These are phyloP conservation scores for Temnothorax nylanderi DNA, from an alignment of 1,140 invertebrate genomes.

Conservation along the genomic window DNA sequence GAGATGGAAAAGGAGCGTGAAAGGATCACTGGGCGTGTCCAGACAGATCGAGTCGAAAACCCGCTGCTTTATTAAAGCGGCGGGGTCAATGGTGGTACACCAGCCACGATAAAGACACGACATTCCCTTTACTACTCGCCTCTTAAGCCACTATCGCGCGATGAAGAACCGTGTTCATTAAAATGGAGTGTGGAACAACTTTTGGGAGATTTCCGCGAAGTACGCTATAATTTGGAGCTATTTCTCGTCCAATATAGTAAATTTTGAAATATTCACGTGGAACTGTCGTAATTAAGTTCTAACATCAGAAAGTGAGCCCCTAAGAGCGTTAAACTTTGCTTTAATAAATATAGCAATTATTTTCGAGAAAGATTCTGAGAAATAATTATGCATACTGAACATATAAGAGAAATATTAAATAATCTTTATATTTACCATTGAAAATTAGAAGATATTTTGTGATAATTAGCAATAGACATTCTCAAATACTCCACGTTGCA, in stretches of 20 bases:
- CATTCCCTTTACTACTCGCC: conserved; percentile 63
- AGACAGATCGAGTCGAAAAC: conserved; percentile 76
- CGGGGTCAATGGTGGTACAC: conserved; percentile 67
- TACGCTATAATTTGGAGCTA: not conserved
- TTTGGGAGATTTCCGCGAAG: not conserved
- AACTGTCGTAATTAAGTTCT: not conserved
- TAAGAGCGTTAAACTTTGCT: not conserved
- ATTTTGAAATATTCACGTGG: not conserved
- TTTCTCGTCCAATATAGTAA: not conserved
- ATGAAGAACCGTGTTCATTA: conserved; percentile 5
- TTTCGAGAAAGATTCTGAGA: not conserved
- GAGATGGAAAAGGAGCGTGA: conserved; percentile 75
- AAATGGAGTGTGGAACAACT: not conserved
- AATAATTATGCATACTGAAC: not conserved
- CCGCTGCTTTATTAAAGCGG: conserved; percentile 75
- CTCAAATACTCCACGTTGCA: not conserved
- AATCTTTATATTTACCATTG: not conserved
- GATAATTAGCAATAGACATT: not conserved
- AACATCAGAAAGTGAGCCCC: not conserved
- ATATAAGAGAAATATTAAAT: not conserved
- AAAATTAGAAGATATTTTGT: not conserved
- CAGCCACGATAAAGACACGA: conserved; percentile 65
- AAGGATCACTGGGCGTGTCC: conserved; percentile 78
- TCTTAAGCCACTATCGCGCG: conserved; percentile 41
- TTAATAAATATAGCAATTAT: not conserved